Evolutionary conservation across 2,888 invertebrate genomes (phyloP).

Genomic region (Metopia argyrocephala): DNA sequence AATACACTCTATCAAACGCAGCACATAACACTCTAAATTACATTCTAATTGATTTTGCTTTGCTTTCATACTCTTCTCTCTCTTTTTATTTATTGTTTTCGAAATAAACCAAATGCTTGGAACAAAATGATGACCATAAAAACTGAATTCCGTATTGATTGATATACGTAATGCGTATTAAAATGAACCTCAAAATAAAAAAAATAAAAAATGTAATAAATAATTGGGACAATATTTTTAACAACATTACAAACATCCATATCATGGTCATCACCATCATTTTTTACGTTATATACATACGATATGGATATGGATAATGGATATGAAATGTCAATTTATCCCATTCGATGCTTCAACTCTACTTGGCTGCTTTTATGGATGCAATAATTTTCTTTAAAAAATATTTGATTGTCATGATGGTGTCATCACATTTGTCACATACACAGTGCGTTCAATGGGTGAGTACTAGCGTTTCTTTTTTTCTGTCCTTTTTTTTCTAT

Average conservation of each 20-base stretch:
- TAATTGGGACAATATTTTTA: background rate
- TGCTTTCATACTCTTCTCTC: background rate
- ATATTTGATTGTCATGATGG: slow-evolving; percentile 41
- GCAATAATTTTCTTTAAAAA: slow-evolving; percentile 29
- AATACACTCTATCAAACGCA: background rate
- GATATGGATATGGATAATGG: background rate
- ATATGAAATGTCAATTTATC: slow-evolving; percentile 41
- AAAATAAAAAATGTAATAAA: slow-evolving; percentile 2
- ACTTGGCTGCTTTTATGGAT: slow-evolving; percentile 13
- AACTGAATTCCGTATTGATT: slow-evolving; percentile 3
- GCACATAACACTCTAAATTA: slow-evolving; percentile 4
- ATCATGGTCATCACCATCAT: background rate
- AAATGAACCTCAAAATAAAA: slow-evolving; percentile 22
- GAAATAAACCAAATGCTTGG: background rate
- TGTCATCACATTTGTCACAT: background rate
- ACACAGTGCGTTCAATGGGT: slow-evolving; percentile 60
- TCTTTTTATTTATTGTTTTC: slow-evolving; percentile 39
- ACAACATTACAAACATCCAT: slow-evolving; percentile 23
- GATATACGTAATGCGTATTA: slow-evolving; percentile 10
- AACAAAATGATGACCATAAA: slow-evolving; percentile 20
- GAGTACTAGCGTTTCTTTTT: slow-evolving; percentile 38
- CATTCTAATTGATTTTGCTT: slow-evolving; percentile 44
- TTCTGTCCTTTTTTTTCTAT: background rate
- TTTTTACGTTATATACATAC: background rate
- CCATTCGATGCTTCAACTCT: slow-evolving; percentile 26